Evolutionary conservation across 2,888 invertebrate species (phyloP), one percentile per base, ranked within the genome.

Genomic region (Drosophila greeni): DNA sequence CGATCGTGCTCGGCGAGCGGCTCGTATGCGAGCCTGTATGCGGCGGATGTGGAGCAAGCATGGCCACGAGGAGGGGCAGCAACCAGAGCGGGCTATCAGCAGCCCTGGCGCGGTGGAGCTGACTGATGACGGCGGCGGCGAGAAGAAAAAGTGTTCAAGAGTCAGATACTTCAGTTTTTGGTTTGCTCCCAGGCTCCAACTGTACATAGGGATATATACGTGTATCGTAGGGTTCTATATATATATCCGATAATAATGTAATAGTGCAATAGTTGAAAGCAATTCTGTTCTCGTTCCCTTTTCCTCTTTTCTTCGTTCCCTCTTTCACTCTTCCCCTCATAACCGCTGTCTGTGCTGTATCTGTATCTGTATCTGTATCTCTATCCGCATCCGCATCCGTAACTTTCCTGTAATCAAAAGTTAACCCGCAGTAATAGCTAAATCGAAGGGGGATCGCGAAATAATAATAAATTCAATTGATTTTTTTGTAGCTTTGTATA

Each of bases 121-220:
- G 69, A 72, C 36, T 55, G 60, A 49, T 59, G 67, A 64, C 61
- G 4, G 26, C 24, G 26, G 26, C 43, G 4, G 26, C 24, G 26
- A 16, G 26, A 74, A 79, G 65, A 67, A 60, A 79, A 79, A 79
- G 80, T 84, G 80, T 84, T 80, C 80, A 84, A 82, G 72, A 70
- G 72, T 74, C 76, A 59, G 58, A 43, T 47, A 31, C 29, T 66
- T 37, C 18, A 39, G 20, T 52, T 69, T 54, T 48, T 52, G 42
- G 51, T 65, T 54, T 62, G 42, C 24, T 42, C 14, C 14, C 12
- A 3, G 11, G 33, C 58, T 29, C 34, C 42, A 58, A 33, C 37
- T 60, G 59, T 60, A 60, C 31, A 60, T 60, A 60, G 45, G 36
- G 29, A 51, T 29, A 52, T 45, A 43, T 36, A 57, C 51, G 26